Base-by-base conservation (phyloP, 2,888 invertebrate genomes). In the Drepanosiphum platanoidis region DNA sequence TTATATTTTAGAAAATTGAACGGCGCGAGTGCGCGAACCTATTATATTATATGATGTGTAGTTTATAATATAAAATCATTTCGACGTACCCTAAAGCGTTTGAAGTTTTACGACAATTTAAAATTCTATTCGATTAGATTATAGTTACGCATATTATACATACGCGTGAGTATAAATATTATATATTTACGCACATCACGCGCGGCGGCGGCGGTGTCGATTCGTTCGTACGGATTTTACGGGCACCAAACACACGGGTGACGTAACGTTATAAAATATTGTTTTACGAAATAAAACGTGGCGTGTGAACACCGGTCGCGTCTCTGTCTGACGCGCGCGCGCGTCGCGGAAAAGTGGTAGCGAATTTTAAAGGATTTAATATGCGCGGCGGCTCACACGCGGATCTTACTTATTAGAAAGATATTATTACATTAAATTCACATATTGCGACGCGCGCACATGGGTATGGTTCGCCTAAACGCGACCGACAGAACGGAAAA, bases 1-100 rank as follows among this genome's bases (percentile, higher is more conserved):
- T 72, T 72, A 72, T 72, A 72, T 72, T 72, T 72, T 72, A 30
- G 72, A 72, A 72, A 72, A 72, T 72, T 72, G 72, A 46, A 30
- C 42, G 30, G 72, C 46, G 3, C n/a, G n/a, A 72, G 46, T 39
- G 36, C 36, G n/a, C 70, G 36, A 13, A 34, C 34, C n/a, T n/a
- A n/a, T n/a, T n/a, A n/a, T n/a, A n/a, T n/a, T 71, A 39, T 36
- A 36, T 66, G 32, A 22, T 34, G n/a, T 34, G n/a, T 71, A 34
- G 70, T 13, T 71, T 71, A 71, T 71, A n/a, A n/a, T 71, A 71
- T 7, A 39, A 71, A 71, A 71, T 27, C 70, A 39, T 71, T 39
- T 71, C 36, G 13, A 71, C 36, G 46, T 72, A 72, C 46, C 72
- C 72, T 72, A 46, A 72, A 72, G 72, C 72, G 72, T 42, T 71